Evolutionary conservation across 2,113 vertebrate genomes (phyloP).

Genomic region (Gymnarchus niloticus): DNA sequence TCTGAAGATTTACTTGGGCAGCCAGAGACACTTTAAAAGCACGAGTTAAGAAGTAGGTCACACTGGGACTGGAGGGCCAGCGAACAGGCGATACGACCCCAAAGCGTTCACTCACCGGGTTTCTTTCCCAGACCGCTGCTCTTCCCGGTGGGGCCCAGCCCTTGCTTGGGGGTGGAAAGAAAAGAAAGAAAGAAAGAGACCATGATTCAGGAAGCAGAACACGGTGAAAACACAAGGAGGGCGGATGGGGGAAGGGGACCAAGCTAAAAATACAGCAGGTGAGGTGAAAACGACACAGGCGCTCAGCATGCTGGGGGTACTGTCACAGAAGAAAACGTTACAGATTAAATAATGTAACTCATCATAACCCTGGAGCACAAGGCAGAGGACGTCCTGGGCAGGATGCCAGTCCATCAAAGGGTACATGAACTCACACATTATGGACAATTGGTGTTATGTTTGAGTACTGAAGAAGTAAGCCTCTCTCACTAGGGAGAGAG

Average conservation of each 20-base stretch:
- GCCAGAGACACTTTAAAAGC: background rate
- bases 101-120: slow-evolving; percentile 73
- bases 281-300: background rate
- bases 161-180: slow-evolving; percentile 54
- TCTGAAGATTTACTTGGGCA: background rate
- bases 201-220: background rate
- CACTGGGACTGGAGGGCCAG: background rate
- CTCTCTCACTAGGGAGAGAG: no score
- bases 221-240: background rate
- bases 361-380: background rate
- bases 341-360: no score
- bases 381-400: background rate
- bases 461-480: no score
- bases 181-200: background rate
- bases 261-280: background rate
- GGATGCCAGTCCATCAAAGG: background rate
- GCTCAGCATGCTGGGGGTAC: background rate
- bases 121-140: slow-evolving; percentile 94
- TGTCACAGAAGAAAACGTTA: background rate
- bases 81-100: background rate
- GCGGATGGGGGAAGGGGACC: no score
- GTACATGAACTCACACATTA: background rate
- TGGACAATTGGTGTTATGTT: no score
- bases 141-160: slow-evolving; percentile 83
- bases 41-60: background rate